Evolutionary conservation across 2,797 vertebrate genomes (phyloP).

Genomic region (Gadopsis marmoratus): DNA sequence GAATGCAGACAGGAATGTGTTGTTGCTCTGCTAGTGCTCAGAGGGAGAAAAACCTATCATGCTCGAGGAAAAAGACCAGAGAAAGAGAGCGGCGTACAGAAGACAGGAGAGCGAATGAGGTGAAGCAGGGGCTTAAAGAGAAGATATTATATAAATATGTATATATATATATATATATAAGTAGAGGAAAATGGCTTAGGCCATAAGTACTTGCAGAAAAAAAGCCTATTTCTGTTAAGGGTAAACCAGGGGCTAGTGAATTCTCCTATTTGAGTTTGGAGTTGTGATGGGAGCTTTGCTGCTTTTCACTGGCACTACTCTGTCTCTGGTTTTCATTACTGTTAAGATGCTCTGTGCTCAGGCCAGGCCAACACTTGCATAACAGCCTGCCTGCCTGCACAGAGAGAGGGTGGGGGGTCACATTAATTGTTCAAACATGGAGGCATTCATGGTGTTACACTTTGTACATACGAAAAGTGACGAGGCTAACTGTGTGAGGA

Average conservation of each 20-base stretch:
- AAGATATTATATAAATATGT: neutral
- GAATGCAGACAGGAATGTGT: slow-evolving; percentile 88
- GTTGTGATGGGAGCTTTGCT: slow-evolving; percentile 43
- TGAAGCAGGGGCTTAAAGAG: slow-evolving; percentile 21
- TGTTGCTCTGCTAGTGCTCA: slow-evolving; percentile 81
- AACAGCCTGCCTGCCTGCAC: slow-evolving; percentile 43
- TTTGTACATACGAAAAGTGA: neutral
- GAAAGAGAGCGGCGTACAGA: slow-evolving; percentile 31
- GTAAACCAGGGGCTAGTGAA: slow-evolving; percentile 33
- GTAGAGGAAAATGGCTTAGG: neutral
- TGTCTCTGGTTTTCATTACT: slow-evolving; percentile 79
- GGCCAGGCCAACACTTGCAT: slow-evolving; percentile 66
- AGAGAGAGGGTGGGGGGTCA: neutral
- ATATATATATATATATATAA: neutral
- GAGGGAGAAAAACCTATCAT: slow-evolving; percentile 75
- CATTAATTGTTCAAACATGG: neutral
- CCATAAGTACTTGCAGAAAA: slow-evolving; percentile 46
- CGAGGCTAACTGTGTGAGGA: neutral
- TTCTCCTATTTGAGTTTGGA: slow-evolving; percentile 29
- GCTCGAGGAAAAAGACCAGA: slow-evolving; percentile 57
- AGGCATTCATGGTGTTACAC: neutral
- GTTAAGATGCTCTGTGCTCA: slow-evolving; percentile 69
- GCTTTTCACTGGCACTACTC: slow-evolving; percentile 41
- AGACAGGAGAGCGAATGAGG: slow-evolving; percentile 31
- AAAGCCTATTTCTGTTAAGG: slow-evolving; percentile 33